A percentile compares a stretch with the other conserved stretches of the same genome.
Conservation (phyloP, 2,797 vertebrate genomes). For the Mormyrops boulengeri region DNA sequence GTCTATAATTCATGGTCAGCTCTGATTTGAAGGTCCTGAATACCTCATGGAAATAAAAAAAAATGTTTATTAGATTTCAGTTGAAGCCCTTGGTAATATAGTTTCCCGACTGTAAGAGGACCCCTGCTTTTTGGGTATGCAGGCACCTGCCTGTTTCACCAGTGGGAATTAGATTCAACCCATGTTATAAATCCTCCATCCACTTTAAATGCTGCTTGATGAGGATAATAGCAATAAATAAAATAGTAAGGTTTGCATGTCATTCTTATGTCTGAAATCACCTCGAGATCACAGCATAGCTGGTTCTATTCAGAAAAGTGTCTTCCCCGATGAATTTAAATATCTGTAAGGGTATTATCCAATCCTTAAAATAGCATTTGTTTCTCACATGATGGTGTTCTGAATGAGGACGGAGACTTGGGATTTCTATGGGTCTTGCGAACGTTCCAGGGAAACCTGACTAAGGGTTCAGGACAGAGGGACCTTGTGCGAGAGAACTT, state of each 20-base stretch:
- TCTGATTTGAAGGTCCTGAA: neutral
- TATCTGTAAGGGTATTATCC: neutral
- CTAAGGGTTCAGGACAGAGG: neutral
- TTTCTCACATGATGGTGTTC: neutral
- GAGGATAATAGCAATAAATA: neutral
- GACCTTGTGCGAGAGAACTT: neutral
- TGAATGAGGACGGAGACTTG: neutral
- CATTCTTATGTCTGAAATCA: neutral
- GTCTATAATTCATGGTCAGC: neutral
- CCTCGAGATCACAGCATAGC: neutral
- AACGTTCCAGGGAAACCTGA: neutral
- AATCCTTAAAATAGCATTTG: neutral
- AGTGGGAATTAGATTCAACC: neutral
- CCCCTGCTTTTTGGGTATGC: neutral
- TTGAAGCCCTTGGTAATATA: neutral
- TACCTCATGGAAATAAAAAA: neutral
- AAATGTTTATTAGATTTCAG: neutral
- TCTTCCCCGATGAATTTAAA: neutral
- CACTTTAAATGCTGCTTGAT: neutral
- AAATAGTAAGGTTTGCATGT: neutral
- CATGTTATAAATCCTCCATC: neutral
- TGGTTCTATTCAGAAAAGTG: neutral
- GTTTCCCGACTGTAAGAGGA: neutral
- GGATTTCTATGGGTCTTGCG: neutral
- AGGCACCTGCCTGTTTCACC: neutral